Base-by-base conservation (phyloP, 2,113 vertebrate species). In the Hemichromis elongatus region DNA sequence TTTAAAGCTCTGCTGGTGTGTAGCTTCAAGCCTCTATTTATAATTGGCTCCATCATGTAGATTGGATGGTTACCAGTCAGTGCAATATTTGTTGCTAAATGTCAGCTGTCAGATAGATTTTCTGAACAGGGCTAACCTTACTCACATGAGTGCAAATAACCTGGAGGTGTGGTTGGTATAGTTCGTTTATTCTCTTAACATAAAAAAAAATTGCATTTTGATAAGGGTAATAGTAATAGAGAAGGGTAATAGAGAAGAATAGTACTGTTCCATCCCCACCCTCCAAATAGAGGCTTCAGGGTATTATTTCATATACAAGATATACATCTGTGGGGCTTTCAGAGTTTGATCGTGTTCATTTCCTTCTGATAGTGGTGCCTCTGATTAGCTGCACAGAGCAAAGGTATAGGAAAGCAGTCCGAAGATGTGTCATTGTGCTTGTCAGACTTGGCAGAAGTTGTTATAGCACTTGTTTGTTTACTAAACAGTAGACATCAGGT, bases 291-390 rank as follows among this genome's bases (percentile, higher is more conserved):
- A 45, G 66, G 66, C 40, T 45, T 70, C 21, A 70, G 45, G 66
- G 21, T 45, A 70, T 70, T 45, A 73, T 73, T 47, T 73, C 66
- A 73, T 73, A 50, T 50, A 50, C 26, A 30, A n/a, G 42, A 50
- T 50, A 50, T 50, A 50, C 9, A 75, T 75, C 68, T 50, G 45
- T 75, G 26, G 26, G 45, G 26, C 68, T 75, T 50, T 50, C 95
- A 52, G 96, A 93, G 89, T 96, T 95, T 78, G 95, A 96, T 75
- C 88, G 90, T 16, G 89, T 96, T 97, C 96, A 98, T 98, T 96
- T 99, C 98, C 93, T 97, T 97, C 87, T 98, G 97, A 92, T 98
- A 98, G 95, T 97, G 96, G 90, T 94, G 96, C 45, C 97, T 96
- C 89, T 98, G 97, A 94, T 96, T 97, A 94, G 96, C 14, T 11